Evolutionary conservation across 2,113 vertebrate species (phyloP), one percentile per base, ranked within the genome.

Genomic region (Cariama cristata): DNA sequence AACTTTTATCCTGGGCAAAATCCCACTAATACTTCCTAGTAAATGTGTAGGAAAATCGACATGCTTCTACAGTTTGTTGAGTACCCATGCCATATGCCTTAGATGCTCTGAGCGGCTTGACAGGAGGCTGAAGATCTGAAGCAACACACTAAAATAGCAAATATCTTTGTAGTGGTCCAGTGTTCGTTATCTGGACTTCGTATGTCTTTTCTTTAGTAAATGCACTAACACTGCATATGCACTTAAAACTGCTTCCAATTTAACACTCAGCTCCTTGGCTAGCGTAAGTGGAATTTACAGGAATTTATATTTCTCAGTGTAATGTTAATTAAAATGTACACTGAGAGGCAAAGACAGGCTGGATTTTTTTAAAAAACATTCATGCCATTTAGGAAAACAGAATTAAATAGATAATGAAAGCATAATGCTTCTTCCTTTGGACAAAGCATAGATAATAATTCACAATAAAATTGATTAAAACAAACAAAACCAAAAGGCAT

Each of bases 391-490:
- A 92, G 79, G 49, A 85, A 93, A 85, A 42, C 20, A 66, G 30
- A 87, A 79, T 90, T 76, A 94, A 92, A 84, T 30, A 81, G 73
- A 63, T 85, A 92, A 96, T 49, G 49, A 85, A 95, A 76, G 40
- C 74, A 93, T 38, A 44, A 94, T 40, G 53, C 30, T 86, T 82
- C 62, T 91, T 97, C 62, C 69, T 82, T 56, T 79, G 66, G 90
- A 73, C 67, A 85, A 97, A 60, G 49, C 4, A 20, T 1, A 72
- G 52, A 91, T 71, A 86, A 50, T 38, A 79, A 67, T 69, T 95
- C 21, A n/a, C 55, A 87, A 27, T 69, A 95, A 95, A 95, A 86
- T 42, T 22, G 94, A 91, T 91, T 79, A 45, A 87, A 93, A 92
- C 76, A 5, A 95, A 92, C 63, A 58, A 80, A 91, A 79, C 45